Evolutionary conservation across 2,888 invertebrate genomes (phyloP).

Genomic region (Baccha elongata): DNA sequence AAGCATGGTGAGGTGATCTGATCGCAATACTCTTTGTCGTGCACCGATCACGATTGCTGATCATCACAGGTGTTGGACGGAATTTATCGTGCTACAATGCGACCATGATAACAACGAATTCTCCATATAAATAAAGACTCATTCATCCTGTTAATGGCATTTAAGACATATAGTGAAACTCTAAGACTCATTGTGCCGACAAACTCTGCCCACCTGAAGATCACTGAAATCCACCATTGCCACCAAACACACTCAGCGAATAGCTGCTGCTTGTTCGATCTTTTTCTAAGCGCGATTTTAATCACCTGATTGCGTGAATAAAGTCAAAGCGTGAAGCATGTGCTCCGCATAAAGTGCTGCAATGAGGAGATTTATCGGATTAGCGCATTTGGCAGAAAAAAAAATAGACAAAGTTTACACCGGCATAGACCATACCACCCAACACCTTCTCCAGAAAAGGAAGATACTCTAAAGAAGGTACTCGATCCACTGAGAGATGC

Average conservation of each 20-base stretch:
- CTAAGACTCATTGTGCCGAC: constrained; percentile 35
- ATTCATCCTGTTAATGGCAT: constrained; percentile 65
- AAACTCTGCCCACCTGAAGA: constrained; percentile 59
- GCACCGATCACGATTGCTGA: constrained; percentile 36
- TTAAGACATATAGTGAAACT: constrained; percentile 43
- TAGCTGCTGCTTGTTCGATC: background rate
- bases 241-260: constrained; percentile 4
- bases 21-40: constrained; percentile 42
- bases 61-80: constrained; percentile 65
- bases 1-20: background rate
- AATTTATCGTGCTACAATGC: constrained; percentile 64
- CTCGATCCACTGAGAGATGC: constrained; percentile 12
- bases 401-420: constrained; percentile 12
- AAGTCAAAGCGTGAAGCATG: constrained; percentile 71
- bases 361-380: constrained; percentile 66
- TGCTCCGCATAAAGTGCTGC: constrained; percentile 64
- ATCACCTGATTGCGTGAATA: constrained; percentile 72
- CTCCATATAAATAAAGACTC: constrained; percentile 22
- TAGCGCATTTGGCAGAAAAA: constrained; percentile 31
- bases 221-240: background rate
- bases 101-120: constrained; percentile 39
- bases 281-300: constrained; percentile 65
- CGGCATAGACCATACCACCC: constrained; percentile 12
- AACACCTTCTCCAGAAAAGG: constrained; percentile 54
- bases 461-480: constrained; percentile 5